Evolutionary conservation across 1,140 invertebrate species (phyloP).

Genomic region (Alviniconcha marisindica): DNA sequence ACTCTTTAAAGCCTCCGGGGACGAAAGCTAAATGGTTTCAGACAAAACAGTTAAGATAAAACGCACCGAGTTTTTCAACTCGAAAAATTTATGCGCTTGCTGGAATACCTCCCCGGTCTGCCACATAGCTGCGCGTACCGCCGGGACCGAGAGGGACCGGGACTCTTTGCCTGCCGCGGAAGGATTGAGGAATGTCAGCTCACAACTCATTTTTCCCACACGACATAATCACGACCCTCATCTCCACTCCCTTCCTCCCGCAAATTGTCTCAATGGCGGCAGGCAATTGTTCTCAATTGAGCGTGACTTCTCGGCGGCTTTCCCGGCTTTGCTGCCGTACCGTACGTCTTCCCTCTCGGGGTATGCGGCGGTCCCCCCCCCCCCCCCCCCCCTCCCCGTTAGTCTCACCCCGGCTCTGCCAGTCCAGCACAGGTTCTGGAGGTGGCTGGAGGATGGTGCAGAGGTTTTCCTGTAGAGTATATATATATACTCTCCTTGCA

Average conservation of each 20-base stretch:
- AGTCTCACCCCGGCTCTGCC: too few species aligned
- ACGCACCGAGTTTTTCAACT: neutral
- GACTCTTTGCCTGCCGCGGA: neutral
- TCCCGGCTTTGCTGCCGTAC: too few species aligned
- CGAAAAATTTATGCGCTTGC: neutral
- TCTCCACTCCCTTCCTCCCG: slow-evolving; percentile 27
- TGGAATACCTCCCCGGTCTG: neutral
- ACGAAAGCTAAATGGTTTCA: slow-evolving; percentile 11
- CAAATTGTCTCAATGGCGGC: slow-evolving; percentile 30
- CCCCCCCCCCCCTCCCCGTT: too few species aligned
- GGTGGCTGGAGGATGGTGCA: too few species aligned
- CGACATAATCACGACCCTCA: slow-evolving; percentile 30
- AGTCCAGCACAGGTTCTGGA: too few species aligned
- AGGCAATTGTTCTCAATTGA: slow-evolving; percentile 35
- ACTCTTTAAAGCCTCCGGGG: neutral
- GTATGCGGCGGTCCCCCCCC: too few species aligned
- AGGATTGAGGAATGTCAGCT: slow-evolving; percentile 1
- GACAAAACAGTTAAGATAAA: slow-evolving; percentile 29
- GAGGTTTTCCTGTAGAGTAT: too few species aligned
- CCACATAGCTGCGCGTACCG: neutral
- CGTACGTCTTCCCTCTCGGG: too few species aligned
- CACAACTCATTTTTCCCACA: slow-evolving; percentile 34
- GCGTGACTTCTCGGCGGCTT: slow-evolving; percentile 23
- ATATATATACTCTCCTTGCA: too few species aligned
- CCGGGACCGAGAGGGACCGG: neutral